Evolutionary conservation across 2,888 invertebrate genomes (phyloP), one percentile per base, ranked within the genome.

Genomic region (Notocelia uddmanniana): DNA sequence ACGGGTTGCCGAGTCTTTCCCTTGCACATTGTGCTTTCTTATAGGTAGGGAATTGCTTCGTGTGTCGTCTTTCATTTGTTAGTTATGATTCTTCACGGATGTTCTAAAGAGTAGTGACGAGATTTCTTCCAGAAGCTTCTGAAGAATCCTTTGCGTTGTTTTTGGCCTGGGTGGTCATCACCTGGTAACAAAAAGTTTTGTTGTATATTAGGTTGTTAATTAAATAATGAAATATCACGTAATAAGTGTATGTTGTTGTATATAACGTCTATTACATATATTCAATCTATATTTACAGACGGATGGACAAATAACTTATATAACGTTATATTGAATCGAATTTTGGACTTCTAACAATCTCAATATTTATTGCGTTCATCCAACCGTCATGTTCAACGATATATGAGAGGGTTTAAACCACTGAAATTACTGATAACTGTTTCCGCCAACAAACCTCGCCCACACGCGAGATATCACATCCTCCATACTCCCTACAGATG

Each of bases 61-160:
- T 52, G 8, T 23, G 10, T 21, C 15, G 64, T 37, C n/a, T n/a
- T n/a, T 21, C 21, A 54, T 37, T 34, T n/a, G 26, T 31, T 21
- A 11, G 63, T 64, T 15, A 3, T 85, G 76, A 15, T 76, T 79
- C 78, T 94, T 95, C 96, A 96, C 94, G 97, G 97, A 90, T 97
- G 97, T 90, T 97, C 97, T 89, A 97, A 93, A 76, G 97, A 97
- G 87, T 97, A 97, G 86, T 97, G 97, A 78, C 97, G 96, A 78
- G 97, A 97, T 83, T 97, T 95, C 90, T 97, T 97, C 97, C 97
- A 98, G 80, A 97, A 96, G 88, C 95, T 97, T 91, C 97, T 97
- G 94, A 98, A 98, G 90, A 98, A 97, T 77, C 97, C 97, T 90
- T 97, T 97, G 88, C 97, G 97, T 92, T 97, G 97, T 78, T 97